Evolutionary conservation across 2,113 vertebrate species (phyloP).

Genomic region (Epinephelus cyanopodus): DNA sequence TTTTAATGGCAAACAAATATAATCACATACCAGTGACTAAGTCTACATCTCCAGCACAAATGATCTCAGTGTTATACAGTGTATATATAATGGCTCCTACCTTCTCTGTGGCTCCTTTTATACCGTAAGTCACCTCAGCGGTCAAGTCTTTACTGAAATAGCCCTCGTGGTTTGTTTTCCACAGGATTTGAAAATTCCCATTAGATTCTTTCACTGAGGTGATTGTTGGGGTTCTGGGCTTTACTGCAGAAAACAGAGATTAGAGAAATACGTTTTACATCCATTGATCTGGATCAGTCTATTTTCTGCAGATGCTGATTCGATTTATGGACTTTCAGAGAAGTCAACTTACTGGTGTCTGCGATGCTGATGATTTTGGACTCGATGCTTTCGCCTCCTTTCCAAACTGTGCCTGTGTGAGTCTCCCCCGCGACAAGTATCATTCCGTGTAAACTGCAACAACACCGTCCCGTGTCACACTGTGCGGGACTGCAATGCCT

Average conservation of each 20-base stretch:
- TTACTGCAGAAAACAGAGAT: constrained; percentile 58
- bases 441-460: neutral
- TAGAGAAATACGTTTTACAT: neutral
- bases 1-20: neutral
- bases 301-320: neutral
- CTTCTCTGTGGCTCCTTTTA: constrained; percentile 41
- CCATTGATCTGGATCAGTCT: neutral
- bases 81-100: constrained; percentile 39
- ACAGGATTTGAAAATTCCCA: constrained; percentile 60
- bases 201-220: constrained; percentile 29
- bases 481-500: neutral
- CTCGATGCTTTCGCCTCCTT: neutral
- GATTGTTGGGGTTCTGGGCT: constrained; percentile 70
- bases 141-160: fast-evolving
- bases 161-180: constrained; percentile 19
- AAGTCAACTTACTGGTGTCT: constrained; percentile 63
- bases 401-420: constrained; percentile 17
- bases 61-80: neutral
- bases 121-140: constrained; percentile 58
- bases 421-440: fast-evolving
- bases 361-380: fast-evolving
- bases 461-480: constrained; percentile 15
- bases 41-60: neutral
- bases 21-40: neutral
- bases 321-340: neutral